A percentile compares a stretch with the other conserved stretches of the same genome.
Evolutionary conservation across 2,888 invertebrate genomes (phyloP).

Genomic region (Xestia c-nigrum): DNA sequence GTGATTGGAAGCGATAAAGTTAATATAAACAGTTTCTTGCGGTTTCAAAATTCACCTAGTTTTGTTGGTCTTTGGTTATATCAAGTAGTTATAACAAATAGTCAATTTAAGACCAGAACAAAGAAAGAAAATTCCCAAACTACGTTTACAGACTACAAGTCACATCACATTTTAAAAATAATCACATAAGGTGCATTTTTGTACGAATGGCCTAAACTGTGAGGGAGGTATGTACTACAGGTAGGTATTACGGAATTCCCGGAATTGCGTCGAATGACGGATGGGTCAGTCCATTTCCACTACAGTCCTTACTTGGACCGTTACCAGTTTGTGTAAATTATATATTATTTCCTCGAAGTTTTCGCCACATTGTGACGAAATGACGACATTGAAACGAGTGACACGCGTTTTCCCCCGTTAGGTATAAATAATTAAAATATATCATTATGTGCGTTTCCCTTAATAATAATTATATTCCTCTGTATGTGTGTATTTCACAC

Average conservation of each 20-base stretch:
- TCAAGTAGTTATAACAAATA: no score
- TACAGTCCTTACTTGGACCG: neutral
- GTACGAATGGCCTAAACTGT: neutral
- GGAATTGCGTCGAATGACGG: conserved; percentile 1
- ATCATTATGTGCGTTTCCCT: neutral
- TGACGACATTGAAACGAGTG: neutral
- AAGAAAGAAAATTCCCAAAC: neutral
- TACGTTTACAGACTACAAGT: neutral
- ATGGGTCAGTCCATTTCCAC: neutral
- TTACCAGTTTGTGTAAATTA: neutral
- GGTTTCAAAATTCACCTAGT: neutral
- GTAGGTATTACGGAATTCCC: neutral
- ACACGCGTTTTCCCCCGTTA: neutral
- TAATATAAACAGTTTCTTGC: neutral
- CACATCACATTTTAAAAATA: neutral
- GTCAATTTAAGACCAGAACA: neutral
- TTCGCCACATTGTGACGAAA: conserved; percentile 10
- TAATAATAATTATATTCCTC: neutral
- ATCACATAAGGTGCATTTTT: neutral
- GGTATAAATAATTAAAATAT: neutral
- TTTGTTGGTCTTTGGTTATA: neutral
- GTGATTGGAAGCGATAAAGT: neutral
- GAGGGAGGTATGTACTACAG: neutral
- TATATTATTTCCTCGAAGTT: conserved; percentile 23
- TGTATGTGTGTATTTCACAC: neutral